Conservation (phyloP, 1,140 invertebrate genomes). For the Leptinotarsa lineolata region DNA sequence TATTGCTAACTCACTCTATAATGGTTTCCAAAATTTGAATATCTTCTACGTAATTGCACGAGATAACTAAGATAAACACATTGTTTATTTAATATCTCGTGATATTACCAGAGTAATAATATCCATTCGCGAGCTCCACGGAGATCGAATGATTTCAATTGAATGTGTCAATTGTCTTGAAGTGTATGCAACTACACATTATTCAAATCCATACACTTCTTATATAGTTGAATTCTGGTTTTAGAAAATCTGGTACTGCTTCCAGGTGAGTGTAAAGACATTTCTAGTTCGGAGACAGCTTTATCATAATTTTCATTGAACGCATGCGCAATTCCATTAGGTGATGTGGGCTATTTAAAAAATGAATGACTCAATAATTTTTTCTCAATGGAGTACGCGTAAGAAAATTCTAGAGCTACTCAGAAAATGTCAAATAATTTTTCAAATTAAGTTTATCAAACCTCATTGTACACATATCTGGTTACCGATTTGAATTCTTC, state of each 20-base stretch:
- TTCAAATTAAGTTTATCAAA: no score
- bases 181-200: neutral
- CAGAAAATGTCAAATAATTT: no score
- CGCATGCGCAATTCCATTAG: no score
- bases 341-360: no score
- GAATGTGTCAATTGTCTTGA: neutral
- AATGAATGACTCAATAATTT: no score
- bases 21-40: neutral
- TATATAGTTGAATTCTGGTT: neutral
- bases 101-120: neutral
- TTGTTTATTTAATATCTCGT: conserved; percentile 6
- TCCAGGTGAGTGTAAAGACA: neutral
- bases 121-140: neutral
- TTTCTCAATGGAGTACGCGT: no score
- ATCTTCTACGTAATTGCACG: neutral
- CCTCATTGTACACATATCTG: no score
- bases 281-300: no score
- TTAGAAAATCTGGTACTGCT: no score
- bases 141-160: neutral
- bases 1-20: neutral
- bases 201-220: neutral
- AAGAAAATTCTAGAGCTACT: no score
- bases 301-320: no score
- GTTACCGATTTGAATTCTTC: no score
- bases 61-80: neutral